phyloP scores from a whole-genome alignment of 2,797 vertebrate species.

The Gallinago stenura region DNA sequence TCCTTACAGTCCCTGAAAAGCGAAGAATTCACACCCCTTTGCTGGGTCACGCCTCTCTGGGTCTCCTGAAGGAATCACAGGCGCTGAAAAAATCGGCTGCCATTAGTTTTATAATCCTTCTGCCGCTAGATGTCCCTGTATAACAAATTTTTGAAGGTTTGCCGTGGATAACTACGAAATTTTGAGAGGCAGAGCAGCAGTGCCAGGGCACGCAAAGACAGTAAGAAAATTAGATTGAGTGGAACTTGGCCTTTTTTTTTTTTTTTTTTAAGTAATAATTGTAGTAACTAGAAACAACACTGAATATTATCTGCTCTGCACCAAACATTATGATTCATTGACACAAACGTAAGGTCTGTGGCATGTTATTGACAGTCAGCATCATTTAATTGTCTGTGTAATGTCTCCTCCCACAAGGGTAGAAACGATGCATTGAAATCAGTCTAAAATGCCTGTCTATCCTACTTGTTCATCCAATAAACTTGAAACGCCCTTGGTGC shows the following conservation, averaged over 20 bases:
- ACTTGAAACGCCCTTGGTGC: not conserved
- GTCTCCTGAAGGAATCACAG: not conserved
- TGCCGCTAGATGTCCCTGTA: constrained; percentile 74
- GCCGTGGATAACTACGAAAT: rapidly evolving
- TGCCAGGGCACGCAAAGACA: not conserved
- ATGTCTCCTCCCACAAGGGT: not conserved
- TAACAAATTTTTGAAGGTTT: constrained; percentile 15
- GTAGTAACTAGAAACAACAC: not conserved
- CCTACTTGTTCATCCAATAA: not conserved
- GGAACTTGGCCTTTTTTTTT: not conserved
- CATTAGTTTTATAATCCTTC: rapidly evolving
- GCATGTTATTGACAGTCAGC: not conserved
- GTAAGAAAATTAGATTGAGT: not conserved
- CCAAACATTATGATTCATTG: not conserved
- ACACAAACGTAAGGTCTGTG: not conserved
- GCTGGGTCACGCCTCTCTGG: not conserved
- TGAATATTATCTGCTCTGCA: not conserved
- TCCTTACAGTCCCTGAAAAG: not conserved
- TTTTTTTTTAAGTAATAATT: not conserved
- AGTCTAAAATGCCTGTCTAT: not conserved
- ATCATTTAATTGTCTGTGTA: not conserved
- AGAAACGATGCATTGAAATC: not conserved
- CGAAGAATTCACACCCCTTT: not conserved
- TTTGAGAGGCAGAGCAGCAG: not conserved
- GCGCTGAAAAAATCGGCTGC: rapidly evolving